phyloP scores from a whole-genome alignment of 2,888 invertebrate species.

The Orthonevra nobilis region DNA sequence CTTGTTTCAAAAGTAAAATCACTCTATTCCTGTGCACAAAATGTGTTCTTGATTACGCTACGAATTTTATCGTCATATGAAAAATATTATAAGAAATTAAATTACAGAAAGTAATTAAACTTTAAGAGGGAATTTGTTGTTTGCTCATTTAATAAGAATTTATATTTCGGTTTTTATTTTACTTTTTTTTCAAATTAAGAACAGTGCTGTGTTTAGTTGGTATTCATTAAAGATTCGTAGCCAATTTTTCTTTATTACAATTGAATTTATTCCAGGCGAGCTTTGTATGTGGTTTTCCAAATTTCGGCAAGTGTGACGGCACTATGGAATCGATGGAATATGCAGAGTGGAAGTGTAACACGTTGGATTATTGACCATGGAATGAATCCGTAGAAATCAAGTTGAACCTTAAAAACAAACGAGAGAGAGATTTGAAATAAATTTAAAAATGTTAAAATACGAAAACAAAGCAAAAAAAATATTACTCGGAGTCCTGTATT shows the following conservation, averaged over 20 bases:
- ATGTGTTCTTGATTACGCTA: conserved; percentile 47
- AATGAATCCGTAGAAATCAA: conserved; percentile 95
- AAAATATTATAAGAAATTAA: conserved; percentile 19
- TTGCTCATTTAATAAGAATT: too few relatives aligned
- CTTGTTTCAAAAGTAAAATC: conserved; percentile 50
- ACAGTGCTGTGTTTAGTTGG: conserved; percentile 32
- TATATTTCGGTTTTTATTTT: conserved; percentile 24
- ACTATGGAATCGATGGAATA: conserved; percentile 97
- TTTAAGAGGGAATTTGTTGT: too few relatives aligned
- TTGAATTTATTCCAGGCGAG: conserved; percentile 90
- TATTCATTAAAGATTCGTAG: conserved; percentile 44
- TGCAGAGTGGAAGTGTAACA: conserved; percentile 95
- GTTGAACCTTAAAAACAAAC: conserved; percentile 84
- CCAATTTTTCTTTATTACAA: conserved; percentile 16
- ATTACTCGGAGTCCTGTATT: too few relatives aligned
- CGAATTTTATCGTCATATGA: conserved; percentile 33
- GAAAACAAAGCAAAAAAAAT: neutral
- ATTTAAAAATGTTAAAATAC: neutral
- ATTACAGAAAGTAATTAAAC: conserved; percentile 53
- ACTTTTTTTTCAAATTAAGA: conserved; percentile 38
- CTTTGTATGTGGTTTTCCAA: conserved; percentile 97
- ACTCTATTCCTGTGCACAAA: conserved; percentile 67
- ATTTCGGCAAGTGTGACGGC: conserved; percentile 96
- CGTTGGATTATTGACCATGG: conserved; percentile 97
- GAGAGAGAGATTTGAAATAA: too few relatives aligned